Evolutionary conservation across 1,140 invertebrate species (phyloP).

Genomic region (Sogatella furcifera): DNA sequence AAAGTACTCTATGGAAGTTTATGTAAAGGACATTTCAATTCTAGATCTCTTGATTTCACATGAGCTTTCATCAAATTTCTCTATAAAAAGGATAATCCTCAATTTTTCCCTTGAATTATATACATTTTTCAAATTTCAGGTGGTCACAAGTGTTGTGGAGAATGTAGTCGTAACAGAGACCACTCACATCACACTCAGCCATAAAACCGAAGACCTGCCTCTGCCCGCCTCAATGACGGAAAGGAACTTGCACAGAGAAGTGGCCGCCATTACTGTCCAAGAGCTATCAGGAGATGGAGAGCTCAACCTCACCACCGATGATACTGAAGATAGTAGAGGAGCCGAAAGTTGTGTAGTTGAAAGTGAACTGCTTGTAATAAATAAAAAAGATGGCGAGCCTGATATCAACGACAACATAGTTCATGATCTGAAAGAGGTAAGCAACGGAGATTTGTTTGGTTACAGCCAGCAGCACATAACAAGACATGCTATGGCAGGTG

Average conservation of each 20-base stretch:
- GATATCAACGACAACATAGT: neutral
- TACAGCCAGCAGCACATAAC: slow-evolving; percentile 12
- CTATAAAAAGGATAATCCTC: too few species aligned
- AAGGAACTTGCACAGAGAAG: slow-evolving; percentile 3
- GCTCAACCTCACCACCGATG: neutral
- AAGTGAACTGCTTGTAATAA: neutral
- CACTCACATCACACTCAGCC: slow-evolving; percentile 1
- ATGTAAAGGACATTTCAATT: too few species aligned
- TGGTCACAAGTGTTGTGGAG: neutral
- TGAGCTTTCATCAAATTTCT: too few species aligned
- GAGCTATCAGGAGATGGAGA: neutral
- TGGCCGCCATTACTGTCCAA: neutral
- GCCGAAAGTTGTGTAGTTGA: neutral
- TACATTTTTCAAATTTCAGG: neutral
- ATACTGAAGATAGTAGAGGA: neutral
- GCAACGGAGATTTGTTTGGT: neutral
- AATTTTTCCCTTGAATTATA: too few species aligned
- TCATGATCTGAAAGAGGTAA: slow-evolving; percentile 3
- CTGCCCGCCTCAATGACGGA: neutral
- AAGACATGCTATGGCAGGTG: slow-evolving; percentile 14
- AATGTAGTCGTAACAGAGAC: slow-evolving; percentile 12
- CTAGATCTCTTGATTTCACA: too few species aligned
- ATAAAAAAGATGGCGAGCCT: neutral
- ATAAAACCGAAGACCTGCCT: slow-evolving; percentile 8
- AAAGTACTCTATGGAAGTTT: too few species aligned